A percentile compares a stretch with the other conserved stretches of the same genome.
These are phyloP conservation scores for Cyrtonyx montezumae DNA, from an alignment of 2,113 vertebrate genomes.

Conservation along the genomic window DNA sequence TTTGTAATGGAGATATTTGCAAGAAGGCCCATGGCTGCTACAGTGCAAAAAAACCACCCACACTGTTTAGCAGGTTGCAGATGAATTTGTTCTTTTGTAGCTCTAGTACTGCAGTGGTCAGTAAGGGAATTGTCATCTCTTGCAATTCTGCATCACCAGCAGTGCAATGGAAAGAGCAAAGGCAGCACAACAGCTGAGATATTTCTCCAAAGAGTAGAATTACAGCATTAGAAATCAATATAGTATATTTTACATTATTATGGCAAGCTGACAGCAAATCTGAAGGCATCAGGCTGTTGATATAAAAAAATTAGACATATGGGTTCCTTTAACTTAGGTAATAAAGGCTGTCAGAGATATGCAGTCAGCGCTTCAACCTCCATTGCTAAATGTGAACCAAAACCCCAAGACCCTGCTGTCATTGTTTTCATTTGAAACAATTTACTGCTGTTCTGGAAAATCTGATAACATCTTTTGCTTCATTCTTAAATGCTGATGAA, in stretches of 20 bases:
- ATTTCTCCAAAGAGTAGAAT: not conserved
- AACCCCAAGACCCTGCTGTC: not conserved
- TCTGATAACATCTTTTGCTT: not conserved
- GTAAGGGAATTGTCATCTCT: not conserved
- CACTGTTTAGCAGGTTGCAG: not conserved
- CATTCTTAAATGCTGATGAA: not conserved
- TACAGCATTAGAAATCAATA: not conserved
- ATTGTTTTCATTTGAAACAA: not conserved
- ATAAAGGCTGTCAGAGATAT: not conserved
- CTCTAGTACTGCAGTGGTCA: not conserved
- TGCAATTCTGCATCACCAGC: not conserved
- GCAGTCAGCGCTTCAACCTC: not conserved
- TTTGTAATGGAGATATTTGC: not conserved
- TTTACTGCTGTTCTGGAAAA: not conserved
- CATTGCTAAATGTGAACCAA: not conserved
- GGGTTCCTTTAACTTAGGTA: not conserved
- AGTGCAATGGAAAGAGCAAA: not conserved
- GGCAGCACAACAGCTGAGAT: not conserved
- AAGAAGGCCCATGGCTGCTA: not conserved
- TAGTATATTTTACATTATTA: not conserved
- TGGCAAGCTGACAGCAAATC: not conserved
- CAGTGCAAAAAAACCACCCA: not conserved
- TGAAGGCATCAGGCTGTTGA: not conserved
- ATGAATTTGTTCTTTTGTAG: not conserved
- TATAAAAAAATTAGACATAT: not conserved